These are phyloP conservation scores for Lepeophtheirus salmonis DNA, from an alignment of 1,140 invertebrate species.

Conservation along the genomic window DNA sequence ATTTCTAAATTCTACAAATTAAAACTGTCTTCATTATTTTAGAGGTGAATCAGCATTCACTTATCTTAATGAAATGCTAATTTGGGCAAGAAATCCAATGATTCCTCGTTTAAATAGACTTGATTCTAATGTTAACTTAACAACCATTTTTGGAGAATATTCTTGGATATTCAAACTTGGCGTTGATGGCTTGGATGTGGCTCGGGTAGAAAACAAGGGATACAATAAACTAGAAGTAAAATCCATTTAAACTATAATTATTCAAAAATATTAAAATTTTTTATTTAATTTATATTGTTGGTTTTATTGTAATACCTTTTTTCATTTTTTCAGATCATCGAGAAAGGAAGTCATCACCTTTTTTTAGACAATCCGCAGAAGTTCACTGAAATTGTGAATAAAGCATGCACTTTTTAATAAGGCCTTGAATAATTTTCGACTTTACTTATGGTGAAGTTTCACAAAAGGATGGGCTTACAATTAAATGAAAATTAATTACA, in stretches of 20 bases:
- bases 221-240: not conserved
- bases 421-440: no score
- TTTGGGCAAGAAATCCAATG: not conserved
- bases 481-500: no score
- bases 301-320: no score
- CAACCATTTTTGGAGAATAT: not conserved
- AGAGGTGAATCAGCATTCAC: not conserved
- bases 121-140: not conserved
- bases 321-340: not conserved
- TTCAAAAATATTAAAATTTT: not conserved
- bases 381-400: not conserved
- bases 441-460: no score
- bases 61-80: not conserved
- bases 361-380: not conserved
- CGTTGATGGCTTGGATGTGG: not conserved
- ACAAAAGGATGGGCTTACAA: no score
- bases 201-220: not conserved
- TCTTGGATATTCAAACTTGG: not conserved
- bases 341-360: not conserved
- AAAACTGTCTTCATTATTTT: not conserved
- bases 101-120: not conserved
- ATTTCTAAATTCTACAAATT: not conserved
- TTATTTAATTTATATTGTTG: no score
- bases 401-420: not conserved
- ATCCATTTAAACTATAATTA: not conserved